These are phyloP conservation scores for Aldabrachelys gigantea DNA, from an alignment of 2,113 vertebrate species.

Conservation along the genomic window DNA sequence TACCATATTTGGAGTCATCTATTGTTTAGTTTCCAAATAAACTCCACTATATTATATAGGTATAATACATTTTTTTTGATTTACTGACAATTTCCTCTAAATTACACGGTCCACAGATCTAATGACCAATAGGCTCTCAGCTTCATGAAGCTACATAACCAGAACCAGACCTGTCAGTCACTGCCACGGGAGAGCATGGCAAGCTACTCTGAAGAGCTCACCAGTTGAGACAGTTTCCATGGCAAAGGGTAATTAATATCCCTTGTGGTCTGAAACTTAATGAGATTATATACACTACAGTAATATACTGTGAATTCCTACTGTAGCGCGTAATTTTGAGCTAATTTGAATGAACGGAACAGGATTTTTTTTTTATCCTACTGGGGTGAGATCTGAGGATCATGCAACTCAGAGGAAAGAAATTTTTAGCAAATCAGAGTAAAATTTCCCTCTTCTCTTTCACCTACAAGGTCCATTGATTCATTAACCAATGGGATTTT, in stretches of 20 bases:
- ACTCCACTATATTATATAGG: background rate
- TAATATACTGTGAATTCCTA: background rate
- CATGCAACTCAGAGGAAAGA: background rate
- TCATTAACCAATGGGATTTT: background rate
- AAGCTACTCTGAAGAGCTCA: background rate
- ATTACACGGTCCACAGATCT: background rate
- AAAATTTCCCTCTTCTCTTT: background rate
- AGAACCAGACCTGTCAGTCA: background rate
- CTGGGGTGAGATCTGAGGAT: background rate
- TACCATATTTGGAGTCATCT: background rate
- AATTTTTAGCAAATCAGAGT: background rate
- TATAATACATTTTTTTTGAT: background rate
- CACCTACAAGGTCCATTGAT: background rate
- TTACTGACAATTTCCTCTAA: background rate
- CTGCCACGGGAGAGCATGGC: background rate
- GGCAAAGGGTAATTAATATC: background rate
- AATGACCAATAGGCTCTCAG: rapidly evolving
- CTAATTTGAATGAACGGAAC: background rate
- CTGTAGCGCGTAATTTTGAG: background rate
- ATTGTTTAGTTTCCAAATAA: background rate
- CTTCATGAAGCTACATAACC: background rate
- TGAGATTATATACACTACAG: background rate
- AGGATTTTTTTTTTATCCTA: background rate
- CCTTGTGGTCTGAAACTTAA: background rate
- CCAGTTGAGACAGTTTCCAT: background rate